phyloP scores from a whole-genome alignment of 2,113 vertebrate species.

The Hippocampus abdominalis region DNA sequence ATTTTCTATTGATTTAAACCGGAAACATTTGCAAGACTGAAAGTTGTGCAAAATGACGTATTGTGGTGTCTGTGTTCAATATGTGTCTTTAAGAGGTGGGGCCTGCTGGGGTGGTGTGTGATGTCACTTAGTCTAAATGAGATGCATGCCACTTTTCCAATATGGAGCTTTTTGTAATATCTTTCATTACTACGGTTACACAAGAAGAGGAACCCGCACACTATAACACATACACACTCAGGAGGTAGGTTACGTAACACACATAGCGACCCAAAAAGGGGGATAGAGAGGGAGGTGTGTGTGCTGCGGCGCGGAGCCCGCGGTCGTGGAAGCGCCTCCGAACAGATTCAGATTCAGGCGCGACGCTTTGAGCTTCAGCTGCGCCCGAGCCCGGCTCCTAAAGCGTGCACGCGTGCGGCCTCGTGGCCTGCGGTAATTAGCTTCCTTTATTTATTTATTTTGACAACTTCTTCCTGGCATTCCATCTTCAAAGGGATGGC shows the following conservation, averaged over 20 bases:
- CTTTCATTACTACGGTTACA: constrained; percentile 19
- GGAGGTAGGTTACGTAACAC: constrained; percentile 26
- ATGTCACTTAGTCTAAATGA: not conserved
- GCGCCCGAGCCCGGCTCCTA: constrained; percentile 48
- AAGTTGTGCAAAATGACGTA: too few species aligned
- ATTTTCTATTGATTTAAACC: not conserved
- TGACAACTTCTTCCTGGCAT: constrained; percentile 27
- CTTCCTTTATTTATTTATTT: constrained; percentile 47
- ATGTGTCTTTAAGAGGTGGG: too few species aligned
- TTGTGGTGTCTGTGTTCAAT: too few species aligned
- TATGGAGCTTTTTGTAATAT: not conserved
- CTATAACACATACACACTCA: constrained; percentile 25
- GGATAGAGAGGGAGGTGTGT: constrained; percentile 28
- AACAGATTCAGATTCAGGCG: constrained; percentile 53
- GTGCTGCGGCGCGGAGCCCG: constrained; percentile 34
- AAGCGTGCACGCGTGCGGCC: constrained; percentile 52
- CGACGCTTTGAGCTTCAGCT: constrained; percentile 55
- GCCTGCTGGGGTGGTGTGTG: too few species aligned
- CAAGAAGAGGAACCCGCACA: constrained; percentile 24
- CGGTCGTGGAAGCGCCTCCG: constrained; percentile 44
- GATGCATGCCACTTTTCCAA: not conserved
- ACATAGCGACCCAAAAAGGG: not conserved
- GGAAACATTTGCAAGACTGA: too few species aligned
- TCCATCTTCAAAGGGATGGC: constrained; percentile 52
- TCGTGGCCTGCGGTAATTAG: constrained; percentile 55